Base-by-base conservation (phyloP, 2,888 invertebrate species). In the Andrena trimmerana region DNA sequence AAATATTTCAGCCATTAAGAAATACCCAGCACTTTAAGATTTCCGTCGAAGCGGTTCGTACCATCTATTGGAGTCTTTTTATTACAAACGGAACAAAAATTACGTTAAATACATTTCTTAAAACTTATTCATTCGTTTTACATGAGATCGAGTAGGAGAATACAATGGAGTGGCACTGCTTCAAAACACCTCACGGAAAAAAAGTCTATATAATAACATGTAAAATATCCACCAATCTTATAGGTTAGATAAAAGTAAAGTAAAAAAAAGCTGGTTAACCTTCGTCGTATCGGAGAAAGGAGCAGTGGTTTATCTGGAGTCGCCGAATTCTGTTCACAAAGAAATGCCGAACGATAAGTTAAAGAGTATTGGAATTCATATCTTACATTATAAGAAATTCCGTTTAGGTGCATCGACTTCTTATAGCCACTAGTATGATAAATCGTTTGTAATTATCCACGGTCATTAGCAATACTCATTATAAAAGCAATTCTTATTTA, bases 251-350 rank as follows among this genome's bases (percentile, higher is more conserved):
- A 48, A 80, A 67, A 63, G 50, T 31, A 27, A 67, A 67, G 10
- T 24, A 50, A 77, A 71, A 75, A 48, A 48, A 10, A 62, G 29
- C 77, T 65, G 77, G 80, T 80, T 80, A 77, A 63, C 80, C 80
- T 80, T 80, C 62, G 29, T 67, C 20, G 48, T 80, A 67, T 65
- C 29, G 48, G 80, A 63, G 80, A 80, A 80, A 80, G 80, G 80
- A 67, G 33, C 16, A 10, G 31, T 27, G 20, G 57, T 67, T 70
- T 80, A 77, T 80, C 63, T 71, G 20, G 27, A 42, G 29, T 20
- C 6, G 29, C 27, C 31, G 78, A 78, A 78, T 71, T 78, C 20
- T 68, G 48, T 65, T 69, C 68, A 78, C 60, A 78, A 69, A 73
- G 52, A 33, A 73, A 50, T 24, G n/a, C 27, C 13, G 13, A 36